Base-by-base conservation (phyloP, 2,888 invertebrate genomes). In the Rhamnusium bicolor region DNA sequence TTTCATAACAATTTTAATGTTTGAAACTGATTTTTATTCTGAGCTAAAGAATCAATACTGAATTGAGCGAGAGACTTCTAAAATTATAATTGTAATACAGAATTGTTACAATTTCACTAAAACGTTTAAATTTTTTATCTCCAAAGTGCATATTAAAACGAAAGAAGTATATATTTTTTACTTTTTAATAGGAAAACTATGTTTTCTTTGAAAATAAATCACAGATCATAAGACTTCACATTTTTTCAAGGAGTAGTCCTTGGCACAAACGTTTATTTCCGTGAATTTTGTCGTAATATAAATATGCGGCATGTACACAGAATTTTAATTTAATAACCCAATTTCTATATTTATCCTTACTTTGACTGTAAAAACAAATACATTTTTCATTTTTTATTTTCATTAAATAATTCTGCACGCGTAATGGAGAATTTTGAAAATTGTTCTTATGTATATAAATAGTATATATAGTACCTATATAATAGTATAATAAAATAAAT, bases 211-310 rank as follows among this genome's bases (percentile, higher is more conserved):
- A 56, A 56, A 56, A 56, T 56, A 56, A 56, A 24, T 56, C 14
- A 27, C 14, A 8, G 14, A 24, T 27, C 54, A 56, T 56, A 56
- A 56, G 27, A 24, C 54, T 27, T 24, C 2, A 24, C 14, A 56
- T 56, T 56, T n/a, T 56, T 27, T 56, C 27, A 27, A 24, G 8
- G 14, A 56, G 24, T 24, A 27, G 40, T 56, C 54, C 54, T 56
- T 56, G 54, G 54, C 54, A 27, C 54, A 27, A 56, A 56, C n/a
- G n/a, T n/a, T 27, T 56, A 56, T 56, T 56, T 56, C 54, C 54
- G 54, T 27, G 54, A 56, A 56, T 56, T 56, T 56, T 27, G 54
- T 56, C 14, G 27, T 56, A 56, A 56, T 56, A 21, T 54, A 54
- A 54, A 54, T 24, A 54, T n/a, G 40, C n/a, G 5, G 40, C 32